Evolutionary conservation across 2,113 vertebrate species (phyloP).

Genomic region (Tetrax tetrax): DNA sequence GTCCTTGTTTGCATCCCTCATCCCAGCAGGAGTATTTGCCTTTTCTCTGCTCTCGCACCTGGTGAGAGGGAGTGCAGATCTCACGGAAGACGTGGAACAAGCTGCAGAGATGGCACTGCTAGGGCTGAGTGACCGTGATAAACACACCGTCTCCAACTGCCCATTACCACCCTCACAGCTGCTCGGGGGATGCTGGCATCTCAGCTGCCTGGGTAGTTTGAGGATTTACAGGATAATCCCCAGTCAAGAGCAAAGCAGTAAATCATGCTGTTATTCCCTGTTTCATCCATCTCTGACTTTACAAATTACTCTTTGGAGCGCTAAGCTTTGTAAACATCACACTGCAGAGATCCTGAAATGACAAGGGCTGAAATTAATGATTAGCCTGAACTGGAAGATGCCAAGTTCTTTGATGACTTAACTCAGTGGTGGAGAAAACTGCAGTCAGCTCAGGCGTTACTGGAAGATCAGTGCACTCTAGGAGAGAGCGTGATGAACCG

Average conservation of each 20-base stretch:
- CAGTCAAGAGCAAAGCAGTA: background rate
- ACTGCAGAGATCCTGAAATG: background rate
- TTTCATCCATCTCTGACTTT: background rate
- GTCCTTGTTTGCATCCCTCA: background rate
- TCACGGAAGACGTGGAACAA: background rate
- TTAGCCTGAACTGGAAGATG: background rate
- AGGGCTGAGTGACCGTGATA: background rate
- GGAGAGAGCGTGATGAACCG: background rate
- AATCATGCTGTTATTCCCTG: background rate
- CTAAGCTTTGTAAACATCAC: background rate
- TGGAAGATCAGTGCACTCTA: background rate
- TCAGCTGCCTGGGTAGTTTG: accelerated
- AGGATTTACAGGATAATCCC: background rate
- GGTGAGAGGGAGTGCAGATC: background rate
- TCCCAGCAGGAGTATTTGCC: background rate
- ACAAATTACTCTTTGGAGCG: accelerated
- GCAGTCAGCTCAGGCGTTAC: background rate
- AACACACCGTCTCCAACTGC: background rate
- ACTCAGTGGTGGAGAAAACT: background rate
- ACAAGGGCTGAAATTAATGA: background rate
- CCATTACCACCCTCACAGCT: background rate
- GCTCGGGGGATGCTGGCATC: background rate
- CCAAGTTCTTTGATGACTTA: background rate
- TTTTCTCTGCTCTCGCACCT: background rate
- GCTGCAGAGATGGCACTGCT: background rate